Conservation (phyloP, 1,140 invertebrate genomes). For the Elysia chlorotica region DNA sequence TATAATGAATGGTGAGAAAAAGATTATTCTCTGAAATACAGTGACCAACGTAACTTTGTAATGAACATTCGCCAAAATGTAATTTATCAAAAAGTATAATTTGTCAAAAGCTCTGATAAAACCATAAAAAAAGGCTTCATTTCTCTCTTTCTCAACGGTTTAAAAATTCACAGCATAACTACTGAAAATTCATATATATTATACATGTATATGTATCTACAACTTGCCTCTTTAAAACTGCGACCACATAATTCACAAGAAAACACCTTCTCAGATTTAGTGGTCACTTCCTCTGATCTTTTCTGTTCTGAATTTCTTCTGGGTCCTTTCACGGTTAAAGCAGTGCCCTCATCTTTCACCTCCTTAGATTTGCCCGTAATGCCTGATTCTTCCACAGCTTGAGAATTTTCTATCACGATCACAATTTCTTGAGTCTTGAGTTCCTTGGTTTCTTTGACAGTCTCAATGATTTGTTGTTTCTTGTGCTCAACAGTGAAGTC, state of each 20-base stretch:
- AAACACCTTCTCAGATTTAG: constrained; percentile 18
- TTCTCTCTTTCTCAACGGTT: neutral
- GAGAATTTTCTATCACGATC: neutral
- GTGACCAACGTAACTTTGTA: neutral
- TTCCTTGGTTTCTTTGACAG: neutral
- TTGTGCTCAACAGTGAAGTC: constrained; percentile 5
- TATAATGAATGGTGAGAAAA: no score
- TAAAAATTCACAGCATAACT: neutral
- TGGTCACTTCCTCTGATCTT: constrained; percentile 9
- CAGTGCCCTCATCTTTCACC: constrained; percentile 26
- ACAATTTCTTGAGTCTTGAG: no score
- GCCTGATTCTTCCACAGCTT: neutral
- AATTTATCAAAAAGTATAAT: neutral
- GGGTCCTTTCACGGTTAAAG: neutral
- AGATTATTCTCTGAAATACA: no score
- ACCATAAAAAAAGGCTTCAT: neutral
- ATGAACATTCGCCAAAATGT: neutral
- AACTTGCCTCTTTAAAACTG: constrained; percentile 50
- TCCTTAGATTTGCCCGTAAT: neutral
- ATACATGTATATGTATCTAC: neutral
- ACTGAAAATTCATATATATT: neutral
- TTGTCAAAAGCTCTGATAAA: neutral
- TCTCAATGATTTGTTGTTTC: neutral
- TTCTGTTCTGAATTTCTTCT: constrained; percentile 2
- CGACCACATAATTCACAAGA: constrained; percentile 40